Conservation (phyloP, 2,888 invertebrate species). For the Andrena flavipes region DNA sequence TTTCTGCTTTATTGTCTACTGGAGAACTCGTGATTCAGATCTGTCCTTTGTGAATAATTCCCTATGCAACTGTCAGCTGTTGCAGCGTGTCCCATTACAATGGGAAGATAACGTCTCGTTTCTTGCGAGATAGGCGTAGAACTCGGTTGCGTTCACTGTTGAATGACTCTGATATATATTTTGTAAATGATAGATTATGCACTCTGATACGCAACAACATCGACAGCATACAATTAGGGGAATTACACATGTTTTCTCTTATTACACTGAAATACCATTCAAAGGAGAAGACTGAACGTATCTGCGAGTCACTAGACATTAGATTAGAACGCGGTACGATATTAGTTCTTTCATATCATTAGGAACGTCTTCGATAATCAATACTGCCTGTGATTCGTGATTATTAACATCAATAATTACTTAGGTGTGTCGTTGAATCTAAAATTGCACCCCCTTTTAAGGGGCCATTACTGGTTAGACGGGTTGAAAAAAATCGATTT, state of each 20-base stretch:
- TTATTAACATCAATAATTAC: too few relatives aligned
- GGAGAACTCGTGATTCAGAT: constrained; percentile 41
- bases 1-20: constrained; percentile 45
- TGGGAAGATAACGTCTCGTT: constrained; percentile 20
- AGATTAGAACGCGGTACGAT: too few relatives aligned
- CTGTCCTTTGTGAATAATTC: constrained; percentile 50
- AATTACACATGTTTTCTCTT: background rate
- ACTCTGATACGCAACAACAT: background rate
- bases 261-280: background rate
- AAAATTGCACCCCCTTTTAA: too few relatives aligned
- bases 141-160: background rate
- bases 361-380: too few relatives aligned
- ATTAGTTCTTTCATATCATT: too few relatives aligned
- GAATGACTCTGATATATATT: constrained; percentile 7
- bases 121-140: background rate
- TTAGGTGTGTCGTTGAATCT: too few relatives aligned
- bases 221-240: background rate
- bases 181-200: background rate
- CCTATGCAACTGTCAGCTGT: constrained; percentile 27
- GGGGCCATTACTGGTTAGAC: too few relatives aligned
- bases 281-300: background rate
- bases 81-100: constrained; percentile 22
- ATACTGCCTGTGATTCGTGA: too few relatives aligned
- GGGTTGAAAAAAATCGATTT: too few relatives aligned
- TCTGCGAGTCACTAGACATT: too few relatives aligned